Percentiles rank a stretch among this genome's conserved stretches.
These are phyloP conservation scores for Aphodius granarius DNA, from an alignment of 2,888 invertebrate genomes.

Conservation along the genomic window DNA sequence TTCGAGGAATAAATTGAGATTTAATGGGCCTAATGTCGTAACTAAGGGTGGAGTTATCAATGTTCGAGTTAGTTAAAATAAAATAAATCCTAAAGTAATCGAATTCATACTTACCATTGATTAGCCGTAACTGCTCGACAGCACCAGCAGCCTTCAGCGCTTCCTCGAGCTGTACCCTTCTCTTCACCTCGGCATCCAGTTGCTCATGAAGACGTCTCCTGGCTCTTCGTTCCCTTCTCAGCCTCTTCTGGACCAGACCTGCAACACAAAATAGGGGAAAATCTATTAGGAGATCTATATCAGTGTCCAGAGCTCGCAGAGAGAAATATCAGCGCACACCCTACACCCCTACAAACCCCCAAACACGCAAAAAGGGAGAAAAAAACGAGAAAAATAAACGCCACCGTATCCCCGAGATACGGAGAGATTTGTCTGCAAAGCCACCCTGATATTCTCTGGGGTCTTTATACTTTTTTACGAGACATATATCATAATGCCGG, in stretches of 20 bases:
- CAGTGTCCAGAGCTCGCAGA: conserved; percentile 22
- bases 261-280: conserved; percentile 49
- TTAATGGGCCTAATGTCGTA: too few relatives aligned
- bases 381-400: conserved; percentile 16
- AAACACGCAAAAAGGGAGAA: conserved; percentile 3
- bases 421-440: conserved; percentile 40
- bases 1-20: too few relatives aligned
- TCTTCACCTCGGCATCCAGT: conserved; percentile 77
- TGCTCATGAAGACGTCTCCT: conserved; percentile 85
- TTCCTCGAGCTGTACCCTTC: conserved; percentile 78
- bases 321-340: not conserved
- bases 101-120: conserved; percentile 65
- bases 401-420: conserved; percentile 28
- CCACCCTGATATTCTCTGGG: conserved; percentile 41
- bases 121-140: conserved; percentile 76
- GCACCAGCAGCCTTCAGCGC: conserved; percentile 77
- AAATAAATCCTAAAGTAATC: not conserved
- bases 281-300: conserved; percentile 28
- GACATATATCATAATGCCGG: conserved; percentile 49
- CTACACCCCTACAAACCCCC: conserved; percentile 1
- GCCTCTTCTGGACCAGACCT: conserved; percentile 88
- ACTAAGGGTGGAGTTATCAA: too few relatives aligned
- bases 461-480: conserved; percentile 52
- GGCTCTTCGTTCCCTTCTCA: conserved; percentile 84
- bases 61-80: too few relatives aligned